These are phyloP conservation scores for Prunella strophiata DNA, from an alignment of 2,797 vertebrate species.

Conservation along the genomic window DNA sequence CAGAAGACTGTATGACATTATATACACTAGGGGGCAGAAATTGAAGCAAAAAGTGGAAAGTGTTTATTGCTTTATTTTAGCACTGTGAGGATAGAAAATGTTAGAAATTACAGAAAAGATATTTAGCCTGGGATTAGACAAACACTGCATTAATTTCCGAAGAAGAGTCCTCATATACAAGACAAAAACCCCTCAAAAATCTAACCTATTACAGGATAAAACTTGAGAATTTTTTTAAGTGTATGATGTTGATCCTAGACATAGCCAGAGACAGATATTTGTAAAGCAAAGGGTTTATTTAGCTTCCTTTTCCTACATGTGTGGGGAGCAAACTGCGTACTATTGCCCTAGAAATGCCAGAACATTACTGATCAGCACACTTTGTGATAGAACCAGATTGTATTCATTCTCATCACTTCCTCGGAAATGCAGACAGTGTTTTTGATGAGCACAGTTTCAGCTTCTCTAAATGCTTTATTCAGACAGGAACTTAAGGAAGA, in stretches of 20 bases:
- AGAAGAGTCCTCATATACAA: background rate
- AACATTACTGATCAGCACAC: background rate
- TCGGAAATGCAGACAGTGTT: constrained; percentile 35
- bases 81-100: background rate
- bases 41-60: background rate
- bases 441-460: constrained; percentile 46
- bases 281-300: background rate
- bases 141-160: background rate
- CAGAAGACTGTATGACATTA: background rate
- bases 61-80: background rate
- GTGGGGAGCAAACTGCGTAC: background rate
- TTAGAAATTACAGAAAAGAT: background rate
- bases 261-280: background rate
- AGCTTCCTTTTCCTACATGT: background rate
- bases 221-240: background rate
- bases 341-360: background rate
- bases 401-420: constrained; percentile 5
- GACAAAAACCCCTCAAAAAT: background rate
- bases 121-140: background rate
- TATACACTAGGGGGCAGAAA: background rate
- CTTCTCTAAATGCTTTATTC: constrained; percentile 47
- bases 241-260: background rate
- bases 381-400: background rate
- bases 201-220: background rate
- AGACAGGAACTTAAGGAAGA: constrained; percentile 52